These are phyloP conservation scores for Meleagris gallopavo DNA, from an alignment of 2,113 vertebrate genomes.

Conservation along the genomic window DNA sequence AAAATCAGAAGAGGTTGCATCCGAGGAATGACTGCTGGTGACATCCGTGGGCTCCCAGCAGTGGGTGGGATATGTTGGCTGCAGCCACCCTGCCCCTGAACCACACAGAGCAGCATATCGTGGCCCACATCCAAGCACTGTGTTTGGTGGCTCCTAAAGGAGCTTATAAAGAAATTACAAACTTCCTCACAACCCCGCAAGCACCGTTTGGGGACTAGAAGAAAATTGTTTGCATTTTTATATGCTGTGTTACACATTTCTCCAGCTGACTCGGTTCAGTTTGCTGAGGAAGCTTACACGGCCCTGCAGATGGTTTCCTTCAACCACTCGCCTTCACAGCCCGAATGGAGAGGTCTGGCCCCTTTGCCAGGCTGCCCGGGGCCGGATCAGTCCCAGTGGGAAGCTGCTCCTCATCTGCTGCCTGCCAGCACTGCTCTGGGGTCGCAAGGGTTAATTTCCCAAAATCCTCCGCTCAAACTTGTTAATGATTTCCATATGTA, in stretches of 20 bases:
- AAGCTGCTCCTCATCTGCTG: conserved; percentile 28
- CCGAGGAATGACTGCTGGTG: neutral
- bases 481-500: conserved; percentile 66
- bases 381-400: neutral
- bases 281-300: conserved; percentile 34
- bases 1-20: neutral
- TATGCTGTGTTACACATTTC: conserved; percentile 15
- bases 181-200: conserved; percentile 52
- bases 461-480: conserved; percentile 41
- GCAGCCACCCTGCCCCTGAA: neutral
- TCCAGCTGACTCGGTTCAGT: conserved; percentile 13
- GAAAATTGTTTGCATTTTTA: conserved; percentile 59
- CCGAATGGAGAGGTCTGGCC: conserved; percentile 50
- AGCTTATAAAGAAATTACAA: conserved; percentile 47
- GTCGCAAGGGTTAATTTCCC: conserved; percentile 56
- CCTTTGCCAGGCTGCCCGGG: neutral
- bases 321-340: neutral
- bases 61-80: neutral
- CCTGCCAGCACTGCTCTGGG: neutral
- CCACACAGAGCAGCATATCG: neutral
- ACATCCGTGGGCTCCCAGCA: neutral
- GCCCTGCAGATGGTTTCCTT: conserved; percentile 23
- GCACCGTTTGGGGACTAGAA: neutral
- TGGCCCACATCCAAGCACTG: conserved; percentile 4
- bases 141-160: conserved; percentile 48